phyloP scores from a whole-genome alignment of 2,888 invertebrate species.

The Protula sp. region DNA sequence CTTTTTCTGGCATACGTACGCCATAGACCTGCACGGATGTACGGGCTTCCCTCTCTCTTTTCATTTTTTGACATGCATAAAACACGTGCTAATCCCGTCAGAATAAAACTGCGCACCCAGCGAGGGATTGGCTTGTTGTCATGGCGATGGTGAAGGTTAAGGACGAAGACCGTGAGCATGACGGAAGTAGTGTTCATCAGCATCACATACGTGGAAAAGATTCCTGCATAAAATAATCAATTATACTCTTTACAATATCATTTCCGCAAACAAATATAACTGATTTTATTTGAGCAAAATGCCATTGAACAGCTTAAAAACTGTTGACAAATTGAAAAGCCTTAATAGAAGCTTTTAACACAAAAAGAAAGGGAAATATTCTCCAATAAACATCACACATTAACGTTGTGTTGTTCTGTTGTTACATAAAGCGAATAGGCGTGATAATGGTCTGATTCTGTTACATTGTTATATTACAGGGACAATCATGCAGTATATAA shows the following conservation, averaged over 20 bases:
- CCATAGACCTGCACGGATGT: not conserved
- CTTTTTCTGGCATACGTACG: not conserved
- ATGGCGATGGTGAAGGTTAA: constrained; percentile 50
- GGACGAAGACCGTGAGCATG: constrained; percentile 52
- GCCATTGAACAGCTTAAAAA: too few species aligned
- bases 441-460: too few species aligned
- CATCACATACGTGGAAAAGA: constrained; percentile 55
- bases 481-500: too few species aligned
- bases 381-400: too few species aligned
- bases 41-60: not conserved
- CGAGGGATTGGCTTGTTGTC: constrained; percentile 33
- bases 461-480: too few species aligned
- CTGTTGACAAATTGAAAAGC: too few species aligned
- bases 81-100: constrained; percentile 28
- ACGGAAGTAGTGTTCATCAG: constrained; percentile 53
- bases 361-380: too few species aligned
- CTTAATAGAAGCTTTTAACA: too few species aligned
- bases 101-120: constrained; percentile 35
- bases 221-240: constrained; percentile 35
- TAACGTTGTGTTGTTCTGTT: too few species aligned
- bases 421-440: too few species aligned
- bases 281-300: too few species aligned
- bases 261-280: too few species aligned
- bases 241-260: not conserved
- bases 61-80: constrained; percentile 23